phyloP scores from a whole-genome alignment of 2,113 vertebrate species.

The Malurus cyaneus region DNA sequence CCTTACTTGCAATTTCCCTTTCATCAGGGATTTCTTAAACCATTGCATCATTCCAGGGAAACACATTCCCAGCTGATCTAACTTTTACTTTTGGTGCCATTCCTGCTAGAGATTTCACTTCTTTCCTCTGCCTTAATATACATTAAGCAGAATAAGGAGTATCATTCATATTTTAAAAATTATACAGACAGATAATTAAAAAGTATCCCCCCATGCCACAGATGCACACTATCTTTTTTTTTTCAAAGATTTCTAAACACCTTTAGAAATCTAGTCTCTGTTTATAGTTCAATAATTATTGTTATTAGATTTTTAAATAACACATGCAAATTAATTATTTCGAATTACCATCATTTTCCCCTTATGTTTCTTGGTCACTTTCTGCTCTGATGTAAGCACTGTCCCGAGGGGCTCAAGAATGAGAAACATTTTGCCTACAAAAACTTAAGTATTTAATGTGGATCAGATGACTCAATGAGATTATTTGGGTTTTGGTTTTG shows the following conservation, averaged over 20 bases:
- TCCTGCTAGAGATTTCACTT: neutral
- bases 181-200: neutral
- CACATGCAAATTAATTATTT: neutral
- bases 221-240: neutral
- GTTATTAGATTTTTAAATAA: neutral
- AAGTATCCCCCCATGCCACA: rapidly evolving
- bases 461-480: neutral
- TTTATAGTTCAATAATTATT: neutral
- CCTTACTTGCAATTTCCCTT: neutral
- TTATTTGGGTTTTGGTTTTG: neutral
- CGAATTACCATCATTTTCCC: neutral
- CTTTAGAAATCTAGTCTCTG: neutral
- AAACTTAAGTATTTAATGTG: neutral
- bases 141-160: neutral
- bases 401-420: neutral
- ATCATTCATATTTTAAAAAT: neutral
- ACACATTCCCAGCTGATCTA: neutral
- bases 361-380: neutral
- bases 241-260: neutral
- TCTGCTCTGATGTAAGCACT: neutral
- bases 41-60: neutral
- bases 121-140: neutral
- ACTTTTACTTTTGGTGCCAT: neutral
- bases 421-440: neutral
- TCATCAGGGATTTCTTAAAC: neutral